Evolutionary conservation across 2,797 vertebrate genomes (phyloP).

Genomic region (Halcyon chelicuti): DNA sequence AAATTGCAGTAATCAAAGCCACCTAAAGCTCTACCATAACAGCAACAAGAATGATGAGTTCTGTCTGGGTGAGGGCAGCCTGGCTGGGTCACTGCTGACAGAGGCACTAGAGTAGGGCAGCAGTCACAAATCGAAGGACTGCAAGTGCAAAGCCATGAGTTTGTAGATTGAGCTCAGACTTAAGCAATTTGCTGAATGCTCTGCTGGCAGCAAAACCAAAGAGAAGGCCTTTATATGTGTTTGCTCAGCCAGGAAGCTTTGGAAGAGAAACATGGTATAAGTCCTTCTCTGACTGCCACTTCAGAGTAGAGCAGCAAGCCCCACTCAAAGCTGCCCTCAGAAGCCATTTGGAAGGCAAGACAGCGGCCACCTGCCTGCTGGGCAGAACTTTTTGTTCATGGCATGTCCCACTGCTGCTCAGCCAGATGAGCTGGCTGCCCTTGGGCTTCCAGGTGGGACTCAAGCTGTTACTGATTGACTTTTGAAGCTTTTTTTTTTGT

Average conservation of each 20-base stretch:
- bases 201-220: not conserved
- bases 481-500: not conserved
- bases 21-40: not conserved
- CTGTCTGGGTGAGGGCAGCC: not conserved
- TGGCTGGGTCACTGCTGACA: not conserved
- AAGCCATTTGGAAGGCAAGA: not conserved
- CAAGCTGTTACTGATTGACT: not conserved
- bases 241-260: not conserved
- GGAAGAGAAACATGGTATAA: not conserved
- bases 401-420: not conserved
- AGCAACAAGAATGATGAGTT: not conserved
- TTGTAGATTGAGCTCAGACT: not conserved
- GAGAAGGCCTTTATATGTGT: not conserved
- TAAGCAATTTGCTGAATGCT: not conserved
- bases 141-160: not conserved
- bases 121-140: not conserved
- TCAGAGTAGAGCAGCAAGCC: not conserved
- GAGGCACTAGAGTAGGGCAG: not conserved
- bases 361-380: not conserved
- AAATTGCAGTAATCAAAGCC: not conserved
- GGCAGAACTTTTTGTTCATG: not conserved
- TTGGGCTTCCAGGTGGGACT: not conserved
- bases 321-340: rapidly evolving
- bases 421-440: not conserved
- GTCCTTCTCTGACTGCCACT: not conserved